Conservation (phyloP, 2,113 vertebrate species). For the Neolamprologus sp. region DNA sequence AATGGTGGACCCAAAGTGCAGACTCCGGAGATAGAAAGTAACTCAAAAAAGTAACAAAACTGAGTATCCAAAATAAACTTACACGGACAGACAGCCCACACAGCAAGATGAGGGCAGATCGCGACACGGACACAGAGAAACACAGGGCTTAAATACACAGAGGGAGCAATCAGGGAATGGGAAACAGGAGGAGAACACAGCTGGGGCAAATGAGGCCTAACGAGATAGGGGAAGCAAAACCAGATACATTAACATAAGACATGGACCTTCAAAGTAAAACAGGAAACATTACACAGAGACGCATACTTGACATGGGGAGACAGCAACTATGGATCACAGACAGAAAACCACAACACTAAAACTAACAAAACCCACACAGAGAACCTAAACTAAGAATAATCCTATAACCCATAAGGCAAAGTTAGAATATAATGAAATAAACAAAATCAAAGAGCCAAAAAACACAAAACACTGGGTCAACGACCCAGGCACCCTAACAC, state of each 20-base stretch:
- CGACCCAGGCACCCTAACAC: background rate
- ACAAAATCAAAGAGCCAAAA: background rate
- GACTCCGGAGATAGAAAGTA: too few relatives aligned
- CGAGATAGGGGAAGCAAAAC: background rate
- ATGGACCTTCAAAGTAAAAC: background rate
- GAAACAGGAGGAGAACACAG: background rate
- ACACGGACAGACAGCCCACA: too few relatives aligned
- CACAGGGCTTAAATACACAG: background rate
- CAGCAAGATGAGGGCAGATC: too few relatives aligned
- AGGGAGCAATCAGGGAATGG: background rate
- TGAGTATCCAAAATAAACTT: too few relatives aligned
- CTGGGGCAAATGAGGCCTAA: background rate
- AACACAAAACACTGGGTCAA: background rate
- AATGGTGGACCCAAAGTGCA: too few relatives aligned
- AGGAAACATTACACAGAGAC: background rate
- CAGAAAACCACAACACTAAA: background rate
- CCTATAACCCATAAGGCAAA: background rate
- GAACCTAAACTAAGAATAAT: background rate
- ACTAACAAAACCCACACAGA: background rate
- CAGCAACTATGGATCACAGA: background rate
- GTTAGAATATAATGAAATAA: background rate
- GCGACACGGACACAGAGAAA: too few relatives aligned
- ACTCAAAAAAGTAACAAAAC: too few relatives aligned
- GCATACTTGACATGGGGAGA: background rate
- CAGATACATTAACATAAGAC: background rate